phyloP scores from a whole-genome alignment of 2,888 invertebrate genomes.

The Rhabditoides inermis region DNA sequence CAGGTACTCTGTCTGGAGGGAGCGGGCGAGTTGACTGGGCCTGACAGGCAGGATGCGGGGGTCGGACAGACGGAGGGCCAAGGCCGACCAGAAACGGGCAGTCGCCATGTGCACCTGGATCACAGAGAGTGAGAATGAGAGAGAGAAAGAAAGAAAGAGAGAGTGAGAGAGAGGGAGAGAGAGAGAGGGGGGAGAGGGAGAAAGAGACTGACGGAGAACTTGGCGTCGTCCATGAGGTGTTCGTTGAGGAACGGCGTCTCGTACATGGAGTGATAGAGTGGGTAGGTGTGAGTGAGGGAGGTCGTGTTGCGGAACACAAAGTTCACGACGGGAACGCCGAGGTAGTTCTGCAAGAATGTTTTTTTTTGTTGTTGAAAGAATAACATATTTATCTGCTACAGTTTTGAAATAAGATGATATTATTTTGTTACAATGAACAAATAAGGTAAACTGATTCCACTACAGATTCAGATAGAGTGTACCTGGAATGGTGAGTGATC shows the following conservation, averaged over 20 bases:
- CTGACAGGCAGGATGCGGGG: slow-evolving; percentile 55
- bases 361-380: too few species aligned
- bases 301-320: slow-evolving; percentile 48
- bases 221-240: slow-evolving; percentile 40
- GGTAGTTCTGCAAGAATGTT: too few species aligned
- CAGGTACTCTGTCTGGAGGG: slow-evolving; percentile 27
- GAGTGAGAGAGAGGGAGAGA: too few species aligned
- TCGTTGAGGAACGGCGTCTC: slow-evolving; percentile 49
- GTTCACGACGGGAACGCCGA: slow-evolving; percentile 55
- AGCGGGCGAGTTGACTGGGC: slow-evolving; percentile 46
- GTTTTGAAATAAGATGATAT: too few species aligned
- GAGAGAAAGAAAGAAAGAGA: too few species aligned
- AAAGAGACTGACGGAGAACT: slow-evolving; percentile 35
- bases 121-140: too few species aligned
- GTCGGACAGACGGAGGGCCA: slow-evolving; percentile 53
- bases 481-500: slow-evolving; percentile 56
- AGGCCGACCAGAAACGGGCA: slow-evolving; percentile 51
- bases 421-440: too few species aligned
- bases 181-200: too few species aligned
- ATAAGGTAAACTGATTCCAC: too few species aligned
- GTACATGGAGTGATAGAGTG: slow-evolving; percentile 50
- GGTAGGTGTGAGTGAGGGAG: slow-evolving; percentile 25
- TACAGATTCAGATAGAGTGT: too few species aligned
- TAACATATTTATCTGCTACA: too few species aligned
- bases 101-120: slow-evolving; percentile 47